Evolutionary conservation across 1,140 invertebrate genomes (phyloP), one percentile per base, ranked within the genome.

Genomic region (Centruroides vittatus): DNA sequence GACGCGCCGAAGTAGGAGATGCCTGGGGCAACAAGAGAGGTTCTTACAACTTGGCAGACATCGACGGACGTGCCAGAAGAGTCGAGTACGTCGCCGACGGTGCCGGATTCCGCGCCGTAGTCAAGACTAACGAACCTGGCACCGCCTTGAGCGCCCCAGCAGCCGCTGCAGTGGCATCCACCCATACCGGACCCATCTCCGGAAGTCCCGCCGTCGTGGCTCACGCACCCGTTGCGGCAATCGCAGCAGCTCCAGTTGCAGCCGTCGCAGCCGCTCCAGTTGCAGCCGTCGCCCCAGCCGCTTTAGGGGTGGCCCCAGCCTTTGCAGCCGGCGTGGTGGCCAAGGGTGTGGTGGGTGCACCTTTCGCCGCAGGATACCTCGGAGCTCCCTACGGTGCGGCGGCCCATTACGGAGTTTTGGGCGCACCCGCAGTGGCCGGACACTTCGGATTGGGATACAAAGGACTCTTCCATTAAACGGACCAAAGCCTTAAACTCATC

Each of bases 1-100:
- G 57, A 9, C 65, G 66, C 23, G 51, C 59, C 36, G 87, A 91
- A 74, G 89, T 85, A 65, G 76, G 86, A 60, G 85, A 86, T 70
- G 82, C 85, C 35, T 73, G 82, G 62, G 88, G 88, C 35, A 86
- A 67, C 47, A 57, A 57, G 46, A 41, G 34, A 12, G 64, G 61
- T 11, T 13, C 36, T 10, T 58, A 58, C 55, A 58, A 35, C 48
- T 11, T 62, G 6, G 23, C n/a, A 5, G 61, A 62, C 36, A 58
- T 64, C 48, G 60, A 67, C 48, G 66, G 66, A 4, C 51, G 61
- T 9, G 41, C 55, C 12, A 48, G 67, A n/a, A 23, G 56, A 12
- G 67, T 68, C 9, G 52, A 62, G 13, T 68, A 68, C 47, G 54
- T 63, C 12, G 61, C 65, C 36, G 65, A 67, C 52, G 57, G 55